phyloP scores from a whole-genome alignment of 2,888 invertebrate genomes.

The Cordilura impudica region DNA sequence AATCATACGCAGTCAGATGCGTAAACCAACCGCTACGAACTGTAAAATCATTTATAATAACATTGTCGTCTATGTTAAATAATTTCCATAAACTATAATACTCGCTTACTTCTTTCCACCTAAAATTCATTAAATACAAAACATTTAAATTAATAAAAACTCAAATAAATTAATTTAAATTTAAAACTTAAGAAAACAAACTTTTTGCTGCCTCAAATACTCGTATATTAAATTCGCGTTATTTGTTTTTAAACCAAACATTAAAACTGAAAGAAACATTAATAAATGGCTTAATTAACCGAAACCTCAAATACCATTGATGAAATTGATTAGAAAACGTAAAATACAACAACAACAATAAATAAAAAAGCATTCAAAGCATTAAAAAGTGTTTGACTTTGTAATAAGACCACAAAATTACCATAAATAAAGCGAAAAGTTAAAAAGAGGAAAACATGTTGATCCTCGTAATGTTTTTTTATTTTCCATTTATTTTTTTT shows the following conservation, averaged over 20 bases:
- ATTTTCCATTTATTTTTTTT: no score
- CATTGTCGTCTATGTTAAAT: no score
- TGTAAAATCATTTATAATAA: no score
- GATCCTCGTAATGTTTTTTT: no score
- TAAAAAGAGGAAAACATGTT: no score
- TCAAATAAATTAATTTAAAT: neutral
- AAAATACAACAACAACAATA: neutral
- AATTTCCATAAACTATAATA: no score
- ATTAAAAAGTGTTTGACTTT: slow-evolving; percentile 30
- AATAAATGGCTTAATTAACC: slow-evolving; percentile 38
- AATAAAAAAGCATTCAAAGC: neutral
- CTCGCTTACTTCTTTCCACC: no score
- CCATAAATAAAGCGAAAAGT: neutral
- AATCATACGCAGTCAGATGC: no score
- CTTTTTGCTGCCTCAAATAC: neutral
- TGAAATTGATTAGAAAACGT: slow-evolving; percentile 12
- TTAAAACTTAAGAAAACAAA: neutral
- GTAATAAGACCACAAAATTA: slow-evolving; percentile 42
- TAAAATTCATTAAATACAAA: neutral
- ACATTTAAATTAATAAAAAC: neutral
- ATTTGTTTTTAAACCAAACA: neutral
- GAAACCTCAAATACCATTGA: slow-evolving; percentile 22
- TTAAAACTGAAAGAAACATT: neutral
- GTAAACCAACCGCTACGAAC: no score
- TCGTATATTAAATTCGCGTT: neutral